These are phyloP conservation scores for Creontiades dilutus DNA, from an alignment of 2,888 invertebrate genomes.

Conservation along the genomic window DNA sequence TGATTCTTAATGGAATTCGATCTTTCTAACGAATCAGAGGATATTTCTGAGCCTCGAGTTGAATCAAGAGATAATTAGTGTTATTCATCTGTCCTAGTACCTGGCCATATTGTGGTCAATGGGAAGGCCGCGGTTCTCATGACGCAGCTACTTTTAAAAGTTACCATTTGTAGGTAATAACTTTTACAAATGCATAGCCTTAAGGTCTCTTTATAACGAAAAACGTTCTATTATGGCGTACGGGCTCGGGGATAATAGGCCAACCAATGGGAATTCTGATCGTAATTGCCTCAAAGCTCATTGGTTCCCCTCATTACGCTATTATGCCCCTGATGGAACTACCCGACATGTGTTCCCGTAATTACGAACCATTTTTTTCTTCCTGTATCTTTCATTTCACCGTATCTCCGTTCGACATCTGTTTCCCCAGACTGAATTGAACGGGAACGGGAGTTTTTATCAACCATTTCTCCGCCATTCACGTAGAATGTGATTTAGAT, in stretches of 20 bases:
- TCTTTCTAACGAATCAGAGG: no score
- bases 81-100: not conserved
- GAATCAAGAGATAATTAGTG: no score
- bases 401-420: conserved; percentile 51
- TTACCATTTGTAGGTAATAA: conserved; percentile 5
- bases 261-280: conserved; percentile 38
- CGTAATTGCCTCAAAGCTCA: conserved; percentile 61
- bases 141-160: conserved; percentile 4
- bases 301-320: conserved; percentile 49
- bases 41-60: no score
- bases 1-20: no score
- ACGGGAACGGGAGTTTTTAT: conserved; percentile 23
- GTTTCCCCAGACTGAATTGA: conserved; percentile 38
- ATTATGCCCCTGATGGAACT: conserved; percentile 53
- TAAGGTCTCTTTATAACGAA: conserved; percentile 25
- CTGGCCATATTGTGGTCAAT: conserved; percentile 25
- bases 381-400: not conserved
- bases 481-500: not conserved
- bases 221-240: conserved; percentile 35
- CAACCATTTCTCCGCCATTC: not conserved
- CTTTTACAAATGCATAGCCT: not conserved
- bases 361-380: conserved; percentile 23
- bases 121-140: not conserved
- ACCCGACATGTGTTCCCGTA: conserved; percentile 20
- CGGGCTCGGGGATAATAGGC: conserved; percentile 24